Evolutionary conservation across 1,140 invertebrate species (phyloP).

Genomic region (Anadara kagoshimensis): DNA sequence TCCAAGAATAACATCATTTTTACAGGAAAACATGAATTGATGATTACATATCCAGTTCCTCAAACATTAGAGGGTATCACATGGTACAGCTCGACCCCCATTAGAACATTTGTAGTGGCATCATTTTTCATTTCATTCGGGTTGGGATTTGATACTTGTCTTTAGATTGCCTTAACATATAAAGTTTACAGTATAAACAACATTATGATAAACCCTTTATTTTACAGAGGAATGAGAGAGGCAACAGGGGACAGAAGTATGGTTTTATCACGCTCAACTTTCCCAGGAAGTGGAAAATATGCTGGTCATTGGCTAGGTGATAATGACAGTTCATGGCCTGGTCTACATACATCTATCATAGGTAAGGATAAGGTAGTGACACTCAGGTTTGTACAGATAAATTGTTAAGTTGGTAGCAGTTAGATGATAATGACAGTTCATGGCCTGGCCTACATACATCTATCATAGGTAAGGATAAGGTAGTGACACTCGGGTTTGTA

Average conservation of each 20-base stretch:
- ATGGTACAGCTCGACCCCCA: too few species aligned
- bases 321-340: conserved; percentile 60
- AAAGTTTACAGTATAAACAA: too few species aligned
- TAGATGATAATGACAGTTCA: conserved; percentile 77
- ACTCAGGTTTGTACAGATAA: too few species aligned
- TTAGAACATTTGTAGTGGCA: too few species aligned
- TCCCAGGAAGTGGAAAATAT: conserved; percentile 85
- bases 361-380: conserved; percentile 45
- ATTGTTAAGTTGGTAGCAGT: conserved; percentile 77
- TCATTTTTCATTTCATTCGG: too few species aligned
- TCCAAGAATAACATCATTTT: too few species aligned
- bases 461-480: conserved; percentile 53
- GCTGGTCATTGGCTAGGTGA: conserved; percentile 91
- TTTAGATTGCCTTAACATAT: too few species aligned
- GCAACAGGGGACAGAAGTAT: conserved; percentile 80
- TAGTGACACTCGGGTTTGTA: too few species aligned
- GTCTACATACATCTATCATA: conserved; percentile 55
- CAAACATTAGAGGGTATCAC: too few species aligned
- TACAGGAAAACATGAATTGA: too few species aligned
- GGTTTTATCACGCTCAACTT: conserved; percentile 88
- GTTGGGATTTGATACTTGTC: too few species aligned
- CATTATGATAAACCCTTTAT: neutral
- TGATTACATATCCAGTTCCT: too few species aligned
- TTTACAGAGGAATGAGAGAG: conserved; percentile 53
- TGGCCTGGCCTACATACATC: conserved; percentile 56